Percentiles rank a stretch among this genome's conserved stretches.
These are phyloP conservation scores for Drosophila tripunctata DNA, from an alignment of 2,888 invertebrate species.

Conservation along the genomic window DNA sequence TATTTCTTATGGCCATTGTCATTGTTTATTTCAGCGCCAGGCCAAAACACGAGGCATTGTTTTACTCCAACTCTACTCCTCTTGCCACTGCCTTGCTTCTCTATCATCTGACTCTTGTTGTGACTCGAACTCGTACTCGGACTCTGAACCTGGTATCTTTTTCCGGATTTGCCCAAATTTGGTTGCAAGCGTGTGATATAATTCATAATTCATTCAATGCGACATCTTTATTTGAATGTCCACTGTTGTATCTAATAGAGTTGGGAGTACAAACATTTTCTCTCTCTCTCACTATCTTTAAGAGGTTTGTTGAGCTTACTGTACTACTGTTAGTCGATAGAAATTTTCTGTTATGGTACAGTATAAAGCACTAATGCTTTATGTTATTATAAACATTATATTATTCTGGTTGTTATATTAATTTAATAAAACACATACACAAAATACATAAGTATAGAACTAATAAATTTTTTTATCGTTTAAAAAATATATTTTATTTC, in stretches of 20 bases:
- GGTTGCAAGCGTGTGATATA: conserved; percentile 73
- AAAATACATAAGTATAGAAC: too few species aligned
- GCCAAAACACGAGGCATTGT: conserved; percentile 45
- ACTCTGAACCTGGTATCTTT: conserved; percentile 28
- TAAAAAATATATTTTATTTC: too few species aligned
- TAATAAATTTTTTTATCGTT: too few species aligned
- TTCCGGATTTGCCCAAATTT: conserved; percentile 69
- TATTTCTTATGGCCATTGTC: conserved; percentile 67
- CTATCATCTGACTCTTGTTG: neutral
- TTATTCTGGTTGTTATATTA: too few species aligned
- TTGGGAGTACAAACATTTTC: neutral
- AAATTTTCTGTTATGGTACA: too few species aligned
- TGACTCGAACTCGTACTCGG: conserved; percentile 6
- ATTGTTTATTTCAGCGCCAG: conserved; percentile 58
- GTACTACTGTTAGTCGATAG: neutral
- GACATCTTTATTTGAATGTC: conserved; percentile 77
- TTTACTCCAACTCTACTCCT: conserved; percentile 5
- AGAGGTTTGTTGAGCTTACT: neutral
- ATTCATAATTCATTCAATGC: conserved; percentile 76
- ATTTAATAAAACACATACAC: too few species aligned
- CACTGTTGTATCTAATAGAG: conserved; percentile 12
- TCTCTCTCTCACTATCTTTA: too few species aligned
- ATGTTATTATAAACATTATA: too few species aligned
- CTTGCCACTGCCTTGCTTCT: neutral
- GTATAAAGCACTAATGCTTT: too few species aligned